Conservation (phyloP, 2,113 vertebrate species). For the Mastomys natalensis region DNA sequence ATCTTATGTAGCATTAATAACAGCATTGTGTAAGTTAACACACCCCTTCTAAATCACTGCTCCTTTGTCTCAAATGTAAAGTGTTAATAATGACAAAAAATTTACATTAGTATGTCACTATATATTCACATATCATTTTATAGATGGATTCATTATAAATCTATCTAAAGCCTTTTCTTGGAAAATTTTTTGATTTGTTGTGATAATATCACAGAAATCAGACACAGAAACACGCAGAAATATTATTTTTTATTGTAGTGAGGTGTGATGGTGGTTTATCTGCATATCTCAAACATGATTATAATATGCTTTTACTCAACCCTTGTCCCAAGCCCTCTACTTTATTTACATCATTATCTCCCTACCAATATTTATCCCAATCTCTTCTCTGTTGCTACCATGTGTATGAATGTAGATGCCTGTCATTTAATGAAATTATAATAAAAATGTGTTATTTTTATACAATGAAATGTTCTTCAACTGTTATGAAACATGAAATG, state of each 20-base stretch:
- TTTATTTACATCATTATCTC: not conserved
- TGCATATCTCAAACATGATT: not conserved
- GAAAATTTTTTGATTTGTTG: not conserved
- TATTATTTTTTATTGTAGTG: too few relatives aligned
- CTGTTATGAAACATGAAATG: not conserved
- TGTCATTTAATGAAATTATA: not conserved
- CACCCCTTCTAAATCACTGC: not conserved
- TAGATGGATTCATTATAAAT: not conserved
- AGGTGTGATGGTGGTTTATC: too few relatives aligned
- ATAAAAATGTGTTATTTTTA: not conserved
- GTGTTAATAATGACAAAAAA: not conserved
- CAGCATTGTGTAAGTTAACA: not conserved
- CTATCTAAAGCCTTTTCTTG: not conserved
- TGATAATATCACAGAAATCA: too few relatives aligned
- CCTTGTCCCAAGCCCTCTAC: not conserved
- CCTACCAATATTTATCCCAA: not conserved
- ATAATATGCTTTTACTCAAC: not conserved
- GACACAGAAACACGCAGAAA: too few relatives aligned
- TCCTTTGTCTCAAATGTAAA: not conserved
- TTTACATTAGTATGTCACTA: not conserved
- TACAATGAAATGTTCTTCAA: not conserved
- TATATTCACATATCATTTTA: not conserved
- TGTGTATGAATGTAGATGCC: not conserved
- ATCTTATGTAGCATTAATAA: not conserved
- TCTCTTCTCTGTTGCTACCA: not conserved